Conservation (phyloP, 2,888 invertebrate genomes). For the Cactoblastis cactorum region DNA sequence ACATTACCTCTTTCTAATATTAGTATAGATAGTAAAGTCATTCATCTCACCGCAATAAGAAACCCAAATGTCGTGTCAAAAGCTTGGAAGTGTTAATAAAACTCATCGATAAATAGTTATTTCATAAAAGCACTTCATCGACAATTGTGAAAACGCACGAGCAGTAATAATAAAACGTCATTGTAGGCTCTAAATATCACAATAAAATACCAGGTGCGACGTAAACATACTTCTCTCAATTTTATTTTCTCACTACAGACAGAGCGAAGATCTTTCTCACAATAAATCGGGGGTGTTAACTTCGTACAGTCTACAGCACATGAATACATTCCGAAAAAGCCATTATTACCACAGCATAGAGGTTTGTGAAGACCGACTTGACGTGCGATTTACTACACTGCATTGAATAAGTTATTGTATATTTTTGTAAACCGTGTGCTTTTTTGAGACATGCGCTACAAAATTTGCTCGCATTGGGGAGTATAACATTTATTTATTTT, state of each 20-base stretch:
- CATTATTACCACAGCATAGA: too few species aligned
- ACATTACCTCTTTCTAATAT: too few species aligned
- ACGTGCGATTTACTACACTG: too few species aligned
- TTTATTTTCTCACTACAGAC: conserved; percentile 32
- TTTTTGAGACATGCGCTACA: too few species aligned
- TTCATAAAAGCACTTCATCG: conserved; percentile 8
- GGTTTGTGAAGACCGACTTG: too few species aligned
- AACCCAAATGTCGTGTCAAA: background rate
- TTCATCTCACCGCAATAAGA: background rate
- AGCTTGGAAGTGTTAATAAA: background rate
- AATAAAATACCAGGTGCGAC: conserved; percentile 27
- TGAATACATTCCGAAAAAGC: too few species aligned
- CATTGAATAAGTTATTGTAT: conserved; percentile 15
- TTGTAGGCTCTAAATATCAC: conserved; percentile 25
- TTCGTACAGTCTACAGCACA: too few species aligned
- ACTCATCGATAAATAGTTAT: background rate
- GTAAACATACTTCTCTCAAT: conserved; percentile 21
- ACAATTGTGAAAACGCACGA: conserved; percentile 5
- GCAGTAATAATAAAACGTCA: conserved; percentile 16
- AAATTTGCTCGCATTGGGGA: too few species aligned
- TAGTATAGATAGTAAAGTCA: too few species aligned
- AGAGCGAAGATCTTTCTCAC: conserved; percentile 35
- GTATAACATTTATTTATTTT: too few species aligned
- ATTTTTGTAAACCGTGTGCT: conserved; percentile 20
- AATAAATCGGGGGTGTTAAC: conserved; percentile 36